Conservation (phyloP, 37 sponge, comb jelly and placozoan genomes). For the Haliclona indistincta region DNA sequence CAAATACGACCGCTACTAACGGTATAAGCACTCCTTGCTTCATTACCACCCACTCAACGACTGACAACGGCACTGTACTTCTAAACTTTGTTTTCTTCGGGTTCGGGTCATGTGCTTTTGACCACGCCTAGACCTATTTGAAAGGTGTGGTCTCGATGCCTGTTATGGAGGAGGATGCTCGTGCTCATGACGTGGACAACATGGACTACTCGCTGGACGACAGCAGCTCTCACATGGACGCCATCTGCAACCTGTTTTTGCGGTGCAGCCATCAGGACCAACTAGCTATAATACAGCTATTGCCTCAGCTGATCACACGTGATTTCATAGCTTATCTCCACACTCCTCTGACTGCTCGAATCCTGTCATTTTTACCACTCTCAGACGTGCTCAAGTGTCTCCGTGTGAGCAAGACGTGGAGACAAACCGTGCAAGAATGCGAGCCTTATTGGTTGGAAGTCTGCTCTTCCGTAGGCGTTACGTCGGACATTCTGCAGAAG, state of each 20-base stretch:
- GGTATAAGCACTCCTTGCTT: too few species aligned
- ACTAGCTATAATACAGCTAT: constrained; percentile 18
- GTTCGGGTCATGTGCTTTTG: too few species aligned
- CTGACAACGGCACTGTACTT: too few species aligned
- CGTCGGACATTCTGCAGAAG: not conserved
- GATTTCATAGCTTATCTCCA: constrained; percentile 48
- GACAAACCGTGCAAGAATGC: constrained; percentile 15
- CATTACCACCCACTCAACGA: too few species aligned
- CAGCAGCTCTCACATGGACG: too few species aligned
- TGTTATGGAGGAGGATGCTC: too few species aligned
- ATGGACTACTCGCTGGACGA: too few species aligned
- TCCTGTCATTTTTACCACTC: constrained; percentile 28
- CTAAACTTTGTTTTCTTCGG: too few species aligned
- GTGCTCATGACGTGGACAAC: too few species aligned
- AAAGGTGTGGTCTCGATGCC: too few species aligned
- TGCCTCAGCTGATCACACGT: constrained; percentile 25
- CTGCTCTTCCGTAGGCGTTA: not conserved
- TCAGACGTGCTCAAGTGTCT: constrained; percentile 30
- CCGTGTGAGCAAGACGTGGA: constrained; percentile 51
- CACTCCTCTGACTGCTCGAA: not conserved
- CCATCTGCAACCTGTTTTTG: constrained; percentile 18
- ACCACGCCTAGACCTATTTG: too few species aligned
- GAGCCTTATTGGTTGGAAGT: constrained; percentile 15
- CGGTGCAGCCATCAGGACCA: constrained; percentile 43
- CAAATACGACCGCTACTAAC: too few species aligned